Evolutionary conservation across 2,113 vertebrate genomes (phyloP), one percentile per base, ranked within the genome.

Genomic region (Montifringilla adamsi): DNA sequence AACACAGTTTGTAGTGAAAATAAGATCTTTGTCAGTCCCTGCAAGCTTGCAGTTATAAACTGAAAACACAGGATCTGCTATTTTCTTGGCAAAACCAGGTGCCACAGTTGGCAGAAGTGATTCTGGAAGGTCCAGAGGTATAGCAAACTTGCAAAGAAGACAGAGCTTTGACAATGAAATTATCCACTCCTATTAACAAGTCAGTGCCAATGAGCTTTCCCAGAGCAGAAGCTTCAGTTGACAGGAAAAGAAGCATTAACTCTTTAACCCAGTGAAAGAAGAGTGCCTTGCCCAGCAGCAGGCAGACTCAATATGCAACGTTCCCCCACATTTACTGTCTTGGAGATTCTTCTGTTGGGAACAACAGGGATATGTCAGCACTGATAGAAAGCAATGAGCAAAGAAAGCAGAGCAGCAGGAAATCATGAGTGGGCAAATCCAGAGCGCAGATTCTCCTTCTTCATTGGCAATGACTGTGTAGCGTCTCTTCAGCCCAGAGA

Each of bases 271-370:
- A 1, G n/a, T 23, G 47, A 13, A 79, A 60, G 55, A 80, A 67
- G 26, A 59, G 23, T 21, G 55, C 52, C 19, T 66, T 81, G 56
- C 39, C 60, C 46, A 12, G 30, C 59, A 55, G 84, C 5, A 62
- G 63, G 20, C 13, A 67, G 50, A 66, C 84, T 8, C 1, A 0
- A 15, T 62, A 33, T 15, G 13, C 26, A 74, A 0, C 15, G 6
- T 39, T 86, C 30, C 23, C 18, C 18, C 10, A 30, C 0, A 0
- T 49, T 53, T 75, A 67, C 60, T 46, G 0, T 39, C 68, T 87
- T 68, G 39, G 68, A 62, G 50, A 44, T 74, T 84, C 18, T 46
- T 58, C 60, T 55, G 0, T 2, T 78, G n/a, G 39, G n/a, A 52
- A 37, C 52, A 55, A 33, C 11, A 60, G 44, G 30, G 35, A 13